Base-by-base conservation (phyloP, 2,797 vertebrate species). In the Discoglossus pictus region DNA sequence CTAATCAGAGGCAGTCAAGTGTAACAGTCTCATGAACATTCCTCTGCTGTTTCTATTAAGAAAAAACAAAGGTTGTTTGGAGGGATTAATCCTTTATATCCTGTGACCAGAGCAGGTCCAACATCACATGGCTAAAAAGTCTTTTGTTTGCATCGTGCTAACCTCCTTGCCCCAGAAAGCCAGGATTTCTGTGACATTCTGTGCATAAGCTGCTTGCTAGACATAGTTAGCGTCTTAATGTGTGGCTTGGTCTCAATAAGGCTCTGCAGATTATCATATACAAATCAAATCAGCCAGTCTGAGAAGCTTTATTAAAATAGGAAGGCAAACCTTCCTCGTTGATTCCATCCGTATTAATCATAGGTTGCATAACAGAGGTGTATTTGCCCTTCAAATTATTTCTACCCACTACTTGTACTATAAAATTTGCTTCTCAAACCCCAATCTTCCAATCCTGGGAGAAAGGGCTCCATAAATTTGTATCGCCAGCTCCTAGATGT, bases 81-180 rank as follows among this genome's bases (percentile, higher is more conserved):
- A 15, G 23, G 42, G 47, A 53, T 48, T 59, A 67, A 59, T 59
- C 44, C 46, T 21, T 27, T 21, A 20, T 25, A 23, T 60, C 65
- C 46, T 43, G 65, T 67, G 65, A 67, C 44, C 24, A 56, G 24
- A 6, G 46, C 46, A 17, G 27, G 27, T 4, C 8, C 27, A 23
- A 16, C 24, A 43, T 67, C 65, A 67, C 55, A 60, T 52, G 54
- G 43, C 10, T 9, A 6, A 15, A n/a, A n/a, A 23, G 16, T 20
- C 10, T 21, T 46, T 65, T 46, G 21, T 66, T 58, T 16, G 10
- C n/a, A 23, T 8, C 9, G 39, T 20, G 7, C n/a, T 54, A 13
- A 27, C 36, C 61, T 18, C 8, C 16, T 42, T 20, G 31, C 23
- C 55, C 25, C 16, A 4, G 7, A 39, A 56, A 48, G 42, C 52